Evolutionary conservation across 2,797 vertebrate genomes (phyloP).

Genomic region (Muscicapa comitata): DNA sequence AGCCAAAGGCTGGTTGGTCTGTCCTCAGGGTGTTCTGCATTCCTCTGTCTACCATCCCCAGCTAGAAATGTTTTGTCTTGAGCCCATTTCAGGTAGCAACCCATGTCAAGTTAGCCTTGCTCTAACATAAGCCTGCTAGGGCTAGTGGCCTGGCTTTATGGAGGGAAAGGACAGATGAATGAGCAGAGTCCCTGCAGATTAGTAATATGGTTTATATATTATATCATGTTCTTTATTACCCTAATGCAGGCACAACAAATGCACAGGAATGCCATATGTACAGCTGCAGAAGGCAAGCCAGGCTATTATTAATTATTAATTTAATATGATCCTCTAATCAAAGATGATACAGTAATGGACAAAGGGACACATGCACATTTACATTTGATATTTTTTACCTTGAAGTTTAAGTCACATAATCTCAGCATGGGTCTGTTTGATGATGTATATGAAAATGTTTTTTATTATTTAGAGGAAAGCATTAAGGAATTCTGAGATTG

Average conservation of each 20-base stretch:
- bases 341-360: not conserved
- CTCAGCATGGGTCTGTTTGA: not conserved
- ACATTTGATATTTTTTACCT: not conserved
- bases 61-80: not conserved
- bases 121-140: not conserved
- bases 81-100: not conserved
- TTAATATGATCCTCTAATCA: not conserved
- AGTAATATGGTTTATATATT: not conserved
- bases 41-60: not conserved
- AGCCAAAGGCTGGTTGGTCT: not conserved
- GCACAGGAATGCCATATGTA: not conserved
- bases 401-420: not conserved
- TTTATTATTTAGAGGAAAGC: not conserved
- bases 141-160: not conserved
- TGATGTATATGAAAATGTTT: not conserved
- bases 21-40: not conserved
- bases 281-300: not conserved
- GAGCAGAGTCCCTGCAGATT: not conserved
- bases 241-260: not conserved
- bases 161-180: not conserved
- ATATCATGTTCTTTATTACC: not conserved
- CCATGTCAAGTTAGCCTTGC: not conserved
- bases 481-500: not conserved
- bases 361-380: not conserved
- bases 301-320: not conserved